phyloP scores from a whole-genome alignment of 2,888 invertebrate genomes.

The Ectemnius continuus region DNA sequence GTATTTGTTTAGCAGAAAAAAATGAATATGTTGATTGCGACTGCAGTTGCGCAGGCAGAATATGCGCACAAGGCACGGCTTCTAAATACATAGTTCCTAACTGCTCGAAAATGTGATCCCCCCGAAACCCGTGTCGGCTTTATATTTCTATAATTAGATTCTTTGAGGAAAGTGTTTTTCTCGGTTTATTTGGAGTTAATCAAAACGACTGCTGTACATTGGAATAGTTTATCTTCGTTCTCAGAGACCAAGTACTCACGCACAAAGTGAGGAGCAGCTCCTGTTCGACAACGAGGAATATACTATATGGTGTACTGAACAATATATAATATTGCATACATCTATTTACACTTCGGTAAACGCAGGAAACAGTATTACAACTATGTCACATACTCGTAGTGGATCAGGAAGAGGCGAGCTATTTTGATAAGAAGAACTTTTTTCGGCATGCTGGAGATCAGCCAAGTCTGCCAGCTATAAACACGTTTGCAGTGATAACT shows the following conservation, averaged over 20 bases:
- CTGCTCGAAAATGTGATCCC: conserved; percentile 29
- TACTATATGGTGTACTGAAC: conserved; percentile 39
- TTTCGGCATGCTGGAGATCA: too few species aligned
- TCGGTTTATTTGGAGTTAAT: conserved; percentile 28
- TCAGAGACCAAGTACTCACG: background rate
- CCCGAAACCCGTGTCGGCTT: conserved; percentile 7
- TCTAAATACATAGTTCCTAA: conserved; percentile 55
- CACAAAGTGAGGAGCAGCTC: conserved; percentile 15
- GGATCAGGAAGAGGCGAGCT: conserved; percentile 28
- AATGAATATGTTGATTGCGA: too few species aligned
- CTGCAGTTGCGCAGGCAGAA: conserved; percentile 14
- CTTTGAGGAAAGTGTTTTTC: background rate
- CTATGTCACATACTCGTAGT: conserved; percentile 44
- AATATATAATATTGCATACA: conserved; percentile 35
- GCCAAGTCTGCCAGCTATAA: too few species aligned
- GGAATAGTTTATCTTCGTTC: background rate
- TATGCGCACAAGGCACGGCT: conserved; percentile 16
- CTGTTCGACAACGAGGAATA: conserved; percentile 35
- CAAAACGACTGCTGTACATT: conserved; percentile 8
- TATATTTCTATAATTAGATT: too few species aligned
- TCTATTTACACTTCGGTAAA: conserved; percentile 42
- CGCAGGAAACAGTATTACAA: conserved; percentile 46
- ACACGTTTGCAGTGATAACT: too few species aligned
- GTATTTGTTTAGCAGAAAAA: too few species aligned
- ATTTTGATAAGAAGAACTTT: conserved; percentile 26